A percentile compares a stretch with the other conserved stretches of the same genome.
phyloP scores from a whole-genome alignment of 2,113 vertebrate genomes.

The Laticauda colubrina region DNA sequence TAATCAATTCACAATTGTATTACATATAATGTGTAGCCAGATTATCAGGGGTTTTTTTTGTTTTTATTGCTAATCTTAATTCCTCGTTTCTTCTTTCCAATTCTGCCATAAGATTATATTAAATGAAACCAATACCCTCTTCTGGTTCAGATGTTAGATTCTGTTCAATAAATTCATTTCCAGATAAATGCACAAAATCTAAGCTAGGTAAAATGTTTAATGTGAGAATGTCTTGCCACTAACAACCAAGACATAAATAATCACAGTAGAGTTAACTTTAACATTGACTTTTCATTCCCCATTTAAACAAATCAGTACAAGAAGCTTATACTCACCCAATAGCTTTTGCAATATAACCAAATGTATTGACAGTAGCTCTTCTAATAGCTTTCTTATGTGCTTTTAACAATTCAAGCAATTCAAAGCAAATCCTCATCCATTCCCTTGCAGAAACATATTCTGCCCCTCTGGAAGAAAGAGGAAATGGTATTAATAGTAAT shows the following conservation, averaged over 20 bases:
- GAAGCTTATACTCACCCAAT: constrained; percentile 82
- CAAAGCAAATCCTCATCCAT: constrained; percentile 99
- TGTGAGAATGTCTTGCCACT: background rate
- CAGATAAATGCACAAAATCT: background rate
- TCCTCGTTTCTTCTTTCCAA: background rate
- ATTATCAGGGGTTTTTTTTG: background rate
- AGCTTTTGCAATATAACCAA: constrained; percentile 98
- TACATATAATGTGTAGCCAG: background rate
- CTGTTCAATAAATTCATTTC: background rate
- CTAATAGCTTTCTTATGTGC: constrained; percentile 98
- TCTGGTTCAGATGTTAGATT: background rate
- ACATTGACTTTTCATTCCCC: background rate
- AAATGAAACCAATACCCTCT: background rate
- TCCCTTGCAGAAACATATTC: constrained; percentile 98
- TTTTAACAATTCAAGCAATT: constrained; percentile 93
- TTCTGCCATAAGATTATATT: background rate
- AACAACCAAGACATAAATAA: background rate
- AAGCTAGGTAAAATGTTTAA: background rate
- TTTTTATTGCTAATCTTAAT: background rate
- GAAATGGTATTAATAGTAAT: background rate
- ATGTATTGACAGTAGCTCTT: constrained; percentile 98
- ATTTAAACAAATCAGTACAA: background rate
- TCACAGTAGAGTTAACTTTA: background rate
- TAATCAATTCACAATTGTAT: background rate
- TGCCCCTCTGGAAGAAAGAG: constrained; percentile 81